Conservation (phyloP, 2,113 vertebrate species). For the Erythrolamprus reginae region DNA sequence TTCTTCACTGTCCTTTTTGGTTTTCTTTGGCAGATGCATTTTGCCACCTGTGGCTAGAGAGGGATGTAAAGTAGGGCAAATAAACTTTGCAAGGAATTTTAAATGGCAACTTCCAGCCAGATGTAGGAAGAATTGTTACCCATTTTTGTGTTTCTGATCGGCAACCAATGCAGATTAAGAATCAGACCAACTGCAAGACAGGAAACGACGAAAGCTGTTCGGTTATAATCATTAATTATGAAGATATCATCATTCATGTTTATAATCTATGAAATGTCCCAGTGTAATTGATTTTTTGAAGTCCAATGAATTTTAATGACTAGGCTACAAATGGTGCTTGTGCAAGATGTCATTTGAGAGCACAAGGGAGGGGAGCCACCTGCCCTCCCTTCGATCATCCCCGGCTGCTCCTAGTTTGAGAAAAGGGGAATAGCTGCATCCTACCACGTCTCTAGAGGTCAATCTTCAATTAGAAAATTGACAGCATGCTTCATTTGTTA, state of each 20-base stretch:
- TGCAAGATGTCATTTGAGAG: background rate
- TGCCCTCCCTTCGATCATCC: slow-evolving; percentile 3
- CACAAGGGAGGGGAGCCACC: background rate
- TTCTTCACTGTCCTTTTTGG: background rate
- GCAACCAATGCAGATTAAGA: slow-evolving; percentile 23
- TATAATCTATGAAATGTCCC: slow-evolving; percentile 37
- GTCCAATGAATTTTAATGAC: slow-evolving; percentile 39
- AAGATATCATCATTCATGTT: slow-evolving; percentile 49
- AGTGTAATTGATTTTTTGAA: slow-evolving; percentile 38
- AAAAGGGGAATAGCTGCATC: background rate
- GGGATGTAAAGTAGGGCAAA: background rate
- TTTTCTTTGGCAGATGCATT: background rate
- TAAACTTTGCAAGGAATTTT: background rate
- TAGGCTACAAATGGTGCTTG: slow-evolving; percentile 14
- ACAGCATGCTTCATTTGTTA: background rate
- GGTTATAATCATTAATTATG: slow-evolving; percentile 49
- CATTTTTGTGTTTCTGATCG: slow-evolving; percentile 11
- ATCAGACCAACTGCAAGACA: slow-evolving; percentile 43
- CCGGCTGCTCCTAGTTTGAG: background rate
- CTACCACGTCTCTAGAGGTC: accelerated
- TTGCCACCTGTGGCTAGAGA: background rate
- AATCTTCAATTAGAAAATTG: background rate
- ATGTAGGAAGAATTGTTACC: slow-evolving; percentile 24
- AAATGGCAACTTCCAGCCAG: slow-evolving; percentile 10
- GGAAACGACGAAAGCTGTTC: slow-evolving; percentile 41